Evolutionary conservation across 2,888 invertebrate species (phyloP), one percentile per base, ranked within the genome.

Genomic region (Habroteleia sp.): DNA sequence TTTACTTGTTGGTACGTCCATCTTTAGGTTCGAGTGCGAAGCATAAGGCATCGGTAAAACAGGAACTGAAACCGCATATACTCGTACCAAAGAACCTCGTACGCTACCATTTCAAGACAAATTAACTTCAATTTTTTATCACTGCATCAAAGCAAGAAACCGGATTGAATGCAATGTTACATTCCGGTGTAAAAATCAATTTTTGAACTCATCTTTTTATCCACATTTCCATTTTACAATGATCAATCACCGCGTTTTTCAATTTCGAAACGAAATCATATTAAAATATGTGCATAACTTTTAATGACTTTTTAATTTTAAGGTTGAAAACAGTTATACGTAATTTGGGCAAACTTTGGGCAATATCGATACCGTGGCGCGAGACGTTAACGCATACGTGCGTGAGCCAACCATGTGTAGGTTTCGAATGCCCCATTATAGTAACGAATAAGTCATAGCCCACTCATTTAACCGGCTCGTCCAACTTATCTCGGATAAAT

Each of bases 401-500:
- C 31, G 29, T 46, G 41, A 48, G 16, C 23, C 41, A 27, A 33
- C n/a, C 10, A 27, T 17, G 69, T 69, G 74, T 77, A 66, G 77
- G 77, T 66, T 77, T 74, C 37, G 48, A 68, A 77, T 73, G 73
- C 66, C 76, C 74, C 77, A 71, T 74, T 68, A 48, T 60, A 69
- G 80, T 74, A 77, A 77, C 76, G 77, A 74, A 76, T 77, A 76
- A 79, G 74, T 76, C 77, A 68, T 71, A 76, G 69, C 78, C 78
- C 75, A 80, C 79, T 66, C 77, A 44, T 76, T 69, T 35, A 35
- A 58, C 50, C 60, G 71, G 71, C 60, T 76, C 69, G 69, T 74
- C 62, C 33, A 41, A 62, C 62, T 60, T 54, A 68, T 52, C 54
- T 56, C 48, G 56, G 23, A 52, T 60, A 52, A 27, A 58, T 25